Conservation (phyloP, 2,113 vertebrate genomes). For the Etia nguti region DNA sequence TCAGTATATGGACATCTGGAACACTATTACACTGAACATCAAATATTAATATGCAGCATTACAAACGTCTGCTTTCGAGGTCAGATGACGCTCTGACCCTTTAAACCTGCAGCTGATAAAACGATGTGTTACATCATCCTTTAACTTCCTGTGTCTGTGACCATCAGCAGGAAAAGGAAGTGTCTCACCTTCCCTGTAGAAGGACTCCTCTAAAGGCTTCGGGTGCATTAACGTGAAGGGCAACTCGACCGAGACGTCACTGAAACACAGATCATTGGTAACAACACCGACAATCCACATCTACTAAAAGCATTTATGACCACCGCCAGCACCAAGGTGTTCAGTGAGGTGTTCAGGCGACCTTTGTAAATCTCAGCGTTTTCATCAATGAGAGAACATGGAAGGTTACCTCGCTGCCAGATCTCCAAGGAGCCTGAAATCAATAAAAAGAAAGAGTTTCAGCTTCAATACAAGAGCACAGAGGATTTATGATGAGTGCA, state of each 20-base stretch:
- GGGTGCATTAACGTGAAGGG: conserved; percentile 96
- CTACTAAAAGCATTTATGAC: background rate
- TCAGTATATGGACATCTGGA: background rate
- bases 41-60: background rate
- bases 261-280: conserved; percentile 57
- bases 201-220: conserved; percentile 84
- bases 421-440: conserved; percentile 84
- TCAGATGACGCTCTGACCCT: background rate
- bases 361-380: background rate
- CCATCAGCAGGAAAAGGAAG: background rate
- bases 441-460: conserved; percentile 7
- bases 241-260: conserved; percentile 89
- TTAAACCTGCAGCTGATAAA: background rate
- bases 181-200: conserved; percentile 79
- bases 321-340: background rate
- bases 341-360: background rate
- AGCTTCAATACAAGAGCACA: background rate
- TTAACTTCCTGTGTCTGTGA: background rate
- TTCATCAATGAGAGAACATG: background rate
- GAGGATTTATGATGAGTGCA: background rate
- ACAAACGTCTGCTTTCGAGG: background rate
- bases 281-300: background rate
- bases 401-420: conserved; percentile 87
- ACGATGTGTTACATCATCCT: background rate
- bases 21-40: background rate